Base-by-base conservation (phyloP, 35 echinoderm and acorn worm genomes). In the Amphiura filiformis region DNA sequence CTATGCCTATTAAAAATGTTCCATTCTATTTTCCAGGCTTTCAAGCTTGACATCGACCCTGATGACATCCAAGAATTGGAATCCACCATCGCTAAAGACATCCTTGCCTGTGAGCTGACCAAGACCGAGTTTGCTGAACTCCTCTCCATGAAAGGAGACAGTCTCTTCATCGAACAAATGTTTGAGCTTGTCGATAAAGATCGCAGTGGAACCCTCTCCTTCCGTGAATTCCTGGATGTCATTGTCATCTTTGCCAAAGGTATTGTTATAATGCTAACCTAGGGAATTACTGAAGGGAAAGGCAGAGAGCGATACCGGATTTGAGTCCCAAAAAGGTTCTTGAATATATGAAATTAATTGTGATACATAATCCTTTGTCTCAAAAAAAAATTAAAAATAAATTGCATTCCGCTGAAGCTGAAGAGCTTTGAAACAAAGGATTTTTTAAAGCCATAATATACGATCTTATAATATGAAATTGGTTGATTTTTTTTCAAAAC, bases 101-200 rank as follows among this genome's bases (percentile, higher is more conserved):
- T 98, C 31, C 76, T 98, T 35, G 86, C 87, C 18, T 94, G 93
- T 77, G 96, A 98, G 76, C 85, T 98, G 61, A 98, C 92, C 65
- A 98, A 94, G 87, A 86, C 82, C 22, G 96, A 98, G 87, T 98
- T 98, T 86, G 96, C 96, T 14, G 96, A 98, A 70, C 87, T 94
- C 23, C 84, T 98, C 14, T 92, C 96, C 26, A 94, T 98, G 92
- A 89, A 94, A 47, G 77, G 86, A 20, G 87, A 98, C 84, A 94
- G 93, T 17, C 86, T 98, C 41, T 98, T 98, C 36, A 90, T 98
- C 0, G 96, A 98, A 42, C 92, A 98, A 80, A 98, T 98, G 96
- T 98, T 98, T 82, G 96, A 98, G 76, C 57, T 98, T 30, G 90
- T 98, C 28, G 96, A 98, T 87, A 94, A 98, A 84, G 96, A 98